Evolutionary conservation across 1,140 invertebrate species (phyloP).

Genomic region (Ips typographus): DNA sequence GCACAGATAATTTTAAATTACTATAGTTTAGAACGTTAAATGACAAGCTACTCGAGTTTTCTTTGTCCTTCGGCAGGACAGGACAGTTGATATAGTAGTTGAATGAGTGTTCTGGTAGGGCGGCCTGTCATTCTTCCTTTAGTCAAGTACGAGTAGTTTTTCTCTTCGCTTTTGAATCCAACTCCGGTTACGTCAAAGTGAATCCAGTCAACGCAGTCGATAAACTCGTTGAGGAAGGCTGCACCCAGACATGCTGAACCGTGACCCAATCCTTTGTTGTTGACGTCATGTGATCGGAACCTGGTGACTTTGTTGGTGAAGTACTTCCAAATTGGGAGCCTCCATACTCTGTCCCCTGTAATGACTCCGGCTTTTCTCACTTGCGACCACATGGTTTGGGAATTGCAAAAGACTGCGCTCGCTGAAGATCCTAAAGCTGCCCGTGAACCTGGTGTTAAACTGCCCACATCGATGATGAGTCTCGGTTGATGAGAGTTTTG

Average conservation of each 20-base stretch:
- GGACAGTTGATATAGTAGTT: conserved; percentile 60
- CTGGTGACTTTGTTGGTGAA: conserved; percentile 58
- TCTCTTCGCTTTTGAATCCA: conserved; percentile 57
- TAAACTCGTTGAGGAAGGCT: conserved; percentile 71
- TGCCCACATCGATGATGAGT: not conserved
- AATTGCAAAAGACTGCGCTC: conserved; percentile 61
- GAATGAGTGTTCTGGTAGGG: conserved; percentile 63
- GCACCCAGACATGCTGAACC: conserved; percentile 67
- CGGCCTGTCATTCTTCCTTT: conserved; percentile 63
- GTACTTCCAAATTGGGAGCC: conserved; percentile 64
- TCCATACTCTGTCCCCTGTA: conserved; percentile 66
- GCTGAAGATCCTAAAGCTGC: conserved; percentile 48
- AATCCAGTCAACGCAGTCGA: conserved; percentile 63
- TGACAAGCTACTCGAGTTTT: too few relatives aligned
- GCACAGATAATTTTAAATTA: too few relatives aligned
- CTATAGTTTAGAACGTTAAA: too few relatives aligned
- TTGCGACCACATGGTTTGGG: conserved; percentile 53
- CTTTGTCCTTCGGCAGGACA: conserved; percentile 49
- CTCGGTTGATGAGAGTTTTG: conserved; percentile 40
- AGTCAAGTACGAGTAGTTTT: conserved; percentile 62
- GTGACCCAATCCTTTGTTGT: conserved; percentile 61
- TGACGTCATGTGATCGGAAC: conserved; percentile 57
- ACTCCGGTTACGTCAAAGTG: conserved; percentile 74
- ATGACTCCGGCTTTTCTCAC: conserved; percentile 52
- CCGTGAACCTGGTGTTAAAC: not conserved